Percentiles rank a stretch among this genome's conserved stretches.
These are phyloP conservation scores for Chesias legatella DNA, from an alignment of 2,888 invertebrate species.

Conservation along the genomic window DNA sequence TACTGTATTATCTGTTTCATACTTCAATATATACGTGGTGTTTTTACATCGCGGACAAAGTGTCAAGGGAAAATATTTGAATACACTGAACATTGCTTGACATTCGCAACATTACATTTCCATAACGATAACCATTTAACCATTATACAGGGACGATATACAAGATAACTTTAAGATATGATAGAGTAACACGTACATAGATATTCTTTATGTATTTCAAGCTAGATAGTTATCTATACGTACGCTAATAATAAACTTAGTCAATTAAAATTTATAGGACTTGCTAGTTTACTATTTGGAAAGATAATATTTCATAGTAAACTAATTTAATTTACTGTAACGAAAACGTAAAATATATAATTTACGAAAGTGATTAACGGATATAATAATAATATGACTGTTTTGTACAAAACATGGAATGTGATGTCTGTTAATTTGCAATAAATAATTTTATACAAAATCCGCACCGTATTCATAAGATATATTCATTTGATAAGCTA, in stretches of 20 bases:
- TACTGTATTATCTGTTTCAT: too few relatives aligned
- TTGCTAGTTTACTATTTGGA: too few relatives aligned
- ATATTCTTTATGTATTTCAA: conserved; percentile 9
- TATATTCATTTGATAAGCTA: conserved; percentile 19
- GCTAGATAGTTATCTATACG: conserved; percentile 14
- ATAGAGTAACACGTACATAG: neutral
- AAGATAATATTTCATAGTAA: neutral
- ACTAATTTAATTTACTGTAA: conserved; percentile 2
- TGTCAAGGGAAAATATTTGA: conserved; percentile 27
- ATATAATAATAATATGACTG: conserved; percentile 15
- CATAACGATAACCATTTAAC: conserved; percentile 53
- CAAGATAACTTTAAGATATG: conserved; percentile 5
- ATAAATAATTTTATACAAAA: conserved; percentile 25
- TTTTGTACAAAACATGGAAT: conserved; percentile 72
- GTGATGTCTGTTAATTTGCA: conserved; percentile 59
- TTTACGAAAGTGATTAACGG: conserved; percentile 2
- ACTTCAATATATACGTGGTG: too few relatives aligned
- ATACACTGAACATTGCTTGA: conserved; percentile 52
- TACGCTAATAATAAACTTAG: conserved; percentile 8
- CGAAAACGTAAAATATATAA: conserved; percentile 5
- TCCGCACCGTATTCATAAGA: conserved; percentile 61
- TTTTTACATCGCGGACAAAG: neutral
- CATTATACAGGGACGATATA: conserved; percentile 33
- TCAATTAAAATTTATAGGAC: conserved; percentile 2
- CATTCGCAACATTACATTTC: conserved; percentile 58